Conservation (phyloP, 92 coral and sea anemone genomes). For the Actinostola sp. region DNA sequence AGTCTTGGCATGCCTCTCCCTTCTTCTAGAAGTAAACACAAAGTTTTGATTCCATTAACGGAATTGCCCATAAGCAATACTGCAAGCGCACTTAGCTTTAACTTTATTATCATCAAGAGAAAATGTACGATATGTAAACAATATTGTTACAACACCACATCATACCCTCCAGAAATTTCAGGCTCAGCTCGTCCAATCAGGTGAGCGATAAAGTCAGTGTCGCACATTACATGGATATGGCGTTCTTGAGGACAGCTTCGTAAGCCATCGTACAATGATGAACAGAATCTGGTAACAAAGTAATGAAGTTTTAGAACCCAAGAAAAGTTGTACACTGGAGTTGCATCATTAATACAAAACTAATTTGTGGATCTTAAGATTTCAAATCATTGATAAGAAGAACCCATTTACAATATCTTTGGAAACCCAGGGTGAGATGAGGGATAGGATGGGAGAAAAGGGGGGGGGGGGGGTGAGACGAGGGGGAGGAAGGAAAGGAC, state of each 20-base stretch:
- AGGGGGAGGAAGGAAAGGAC: too few species aligned
- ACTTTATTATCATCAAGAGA: too few species aligned
- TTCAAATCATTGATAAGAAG: too few species aligned
- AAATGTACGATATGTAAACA: background rate
- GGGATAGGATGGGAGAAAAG: too few species aligned
- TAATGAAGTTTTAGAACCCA: too few species aligned
- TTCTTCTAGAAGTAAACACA: conserved; percentile 60
- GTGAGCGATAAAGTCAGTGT: conserved; percentile 90
- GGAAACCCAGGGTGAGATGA: too few species aligned
- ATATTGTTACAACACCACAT: background rate
- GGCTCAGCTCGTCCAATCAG: conserved; percentile 96
- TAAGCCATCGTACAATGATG: conserved; percentile 89
- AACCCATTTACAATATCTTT: too few species aligned
- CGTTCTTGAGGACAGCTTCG: conserved; percentile 93
- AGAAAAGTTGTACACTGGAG: background rate
- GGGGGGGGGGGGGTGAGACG: too few species aligned
- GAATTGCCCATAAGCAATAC: too few species aligned
- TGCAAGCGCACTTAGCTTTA: too few species aligned
- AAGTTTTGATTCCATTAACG: conserved; percentile 2
- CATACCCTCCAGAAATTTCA: conserved; percentile 96
- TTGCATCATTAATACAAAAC: too few species aligned
- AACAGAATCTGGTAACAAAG: conserved; percentile 69
- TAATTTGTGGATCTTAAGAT: too few species aligned
- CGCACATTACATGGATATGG: conserved; percentile 93
- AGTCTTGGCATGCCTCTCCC: conserved; percentile 99